Conservation (phyloP, 2,113 vertebrate species). For the Protobothrops mucrosquamatus region DNA sequence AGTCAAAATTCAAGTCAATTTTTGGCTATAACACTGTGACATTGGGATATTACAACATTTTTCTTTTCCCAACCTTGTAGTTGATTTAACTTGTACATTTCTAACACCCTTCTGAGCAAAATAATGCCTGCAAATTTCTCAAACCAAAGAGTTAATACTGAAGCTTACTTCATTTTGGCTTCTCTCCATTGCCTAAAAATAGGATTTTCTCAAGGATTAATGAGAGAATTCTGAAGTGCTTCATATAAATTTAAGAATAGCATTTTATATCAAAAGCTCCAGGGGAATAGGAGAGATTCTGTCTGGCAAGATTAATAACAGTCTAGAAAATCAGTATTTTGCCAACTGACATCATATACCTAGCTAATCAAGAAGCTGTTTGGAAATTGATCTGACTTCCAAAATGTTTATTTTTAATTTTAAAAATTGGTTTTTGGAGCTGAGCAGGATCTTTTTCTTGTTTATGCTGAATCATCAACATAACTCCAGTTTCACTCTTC, state of each 20-base stretch:
- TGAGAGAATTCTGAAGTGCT: background rate
- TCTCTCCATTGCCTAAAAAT: background rate
- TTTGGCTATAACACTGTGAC: background rate
- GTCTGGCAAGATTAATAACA: conserved; percentile 10
- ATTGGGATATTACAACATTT: background rate
- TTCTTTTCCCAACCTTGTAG: background rate
- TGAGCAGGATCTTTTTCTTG: background rate
- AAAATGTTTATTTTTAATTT: conserved; percentile 40
- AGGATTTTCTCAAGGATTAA: conserved; percentile 9
- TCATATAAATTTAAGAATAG: background rate
- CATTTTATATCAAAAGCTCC: background rate
- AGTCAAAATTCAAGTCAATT: background rate
- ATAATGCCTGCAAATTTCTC: background rate
- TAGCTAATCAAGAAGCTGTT: conserved; percentile 18
- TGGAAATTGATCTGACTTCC: conserved; percentile 38
- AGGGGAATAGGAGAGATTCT: background rate
- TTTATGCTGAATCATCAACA: conserved; percentile 53
- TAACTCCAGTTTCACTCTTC: conserved; percentile 34
- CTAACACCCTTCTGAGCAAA: background rate
- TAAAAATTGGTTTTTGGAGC: conserved; percentile 19
- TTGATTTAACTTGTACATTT: background rate
- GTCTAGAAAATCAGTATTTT: background rate
- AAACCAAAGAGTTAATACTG: conserved; percentile 2
- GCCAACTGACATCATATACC: conserved; percentile 24
- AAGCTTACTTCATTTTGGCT: background rate